These are phyloP conservation scores for Diorhabda elongata DNA, from an alignment of 1,140 invertebrate species.

Conservation along the genomic window DNA sequence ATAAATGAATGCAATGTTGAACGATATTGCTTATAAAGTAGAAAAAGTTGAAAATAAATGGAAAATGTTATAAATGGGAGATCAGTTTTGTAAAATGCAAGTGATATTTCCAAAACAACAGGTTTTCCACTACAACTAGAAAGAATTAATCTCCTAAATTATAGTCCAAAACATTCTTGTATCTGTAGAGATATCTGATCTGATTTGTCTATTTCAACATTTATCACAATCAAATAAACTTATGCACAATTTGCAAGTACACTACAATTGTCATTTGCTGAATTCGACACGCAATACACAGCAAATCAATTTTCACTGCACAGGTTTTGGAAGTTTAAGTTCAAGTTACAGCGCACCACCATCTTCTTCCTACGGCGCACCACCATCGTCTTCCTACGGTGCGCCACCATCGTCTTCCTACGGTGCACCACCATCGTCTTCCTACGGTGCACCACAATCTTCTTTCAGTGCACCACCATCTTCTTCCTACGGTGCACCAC, in stretches of 20 bases:
- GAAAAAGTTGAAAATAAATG: too few relatives aligned
- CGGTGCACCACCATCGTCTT: conserved; percentile 44
- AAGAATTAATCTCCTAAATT: too few relatives aligned
- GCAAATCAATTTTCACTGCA: conserved; percentile 34
- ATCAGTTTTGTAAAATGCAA: too few relatives aligned
- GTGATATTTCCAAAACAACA: too few relatives aligned
- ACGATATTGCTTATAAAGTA: too few relatives aligned
- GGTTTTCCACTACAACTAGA: too few relatives aligned
- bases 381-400: conserved; percentile 48
- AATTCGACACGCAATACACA: conserved; percentile 33
- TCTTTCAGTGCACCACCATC: conserved; percentile 14
- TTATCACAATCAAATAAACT: too few relatives aligned
- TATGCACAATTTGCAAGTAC: not conserved
- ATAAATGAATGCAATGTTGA: too few relatives aligned
- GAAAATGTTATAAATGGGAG: too few relatives aligned
- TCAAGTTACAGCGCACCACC: conserved; percentile 34
- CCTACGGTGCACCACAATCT: conserved; percentile 17
- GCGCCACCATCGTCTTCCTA: conserved; percentile 42
- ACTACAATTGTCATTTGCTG: not conserved
- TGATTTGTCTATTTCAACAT: too few relatives aligned
- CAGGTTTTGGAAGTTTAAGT: conserved; percentile 31
- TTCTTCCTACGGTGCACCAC: conserved; percentile 13
- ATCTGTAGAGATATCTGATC: too few relatives aligned
- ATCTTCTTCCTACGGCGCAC: conserved; percentile 33
- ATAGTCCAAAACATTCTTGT: too few relatives aligned